Evolutionary conservation across 1,140 invertebrate species (phyloP).

Genomic region (Hetaerina americana): DNA sequence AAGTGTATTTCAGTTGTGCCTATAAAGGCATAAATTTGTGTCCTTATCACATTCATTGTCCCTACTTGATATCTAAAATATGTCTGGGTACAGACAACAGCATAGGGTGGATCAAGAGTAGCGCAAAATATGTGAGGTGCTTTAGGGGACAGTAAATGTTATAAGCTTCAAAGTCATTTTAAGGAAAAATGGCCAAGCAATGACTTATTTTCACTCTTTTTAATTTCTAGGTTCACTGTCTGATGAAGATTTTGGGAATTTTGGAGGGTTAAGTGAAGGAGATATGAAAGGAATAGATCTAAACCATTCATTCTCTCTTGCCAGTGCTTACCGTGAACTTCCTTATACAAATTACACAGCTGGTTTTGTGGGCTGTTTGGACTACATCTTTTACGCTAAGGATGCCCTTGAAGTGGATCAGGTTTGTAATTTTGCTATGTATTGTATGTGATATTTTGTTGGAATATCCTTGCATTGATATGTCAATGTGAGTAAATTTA

Average conservation of each 20-base stretch:
- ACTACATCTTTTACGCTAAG: slow-evolving; percentile 81
- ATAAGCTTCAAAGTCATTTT: background rate
- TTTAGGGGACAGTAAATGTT: background rate
- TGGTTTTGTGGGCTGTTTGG: slow-evolving; percentile 73
- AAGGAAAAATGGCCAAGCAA: background rate
- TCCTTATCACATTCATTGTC: too few species aligned
- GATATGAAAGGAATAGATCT: slow-evolving; percentile 37
- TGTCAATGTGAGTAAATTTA: too few species aligned
- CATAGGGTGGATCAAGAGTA: too few species aligned
- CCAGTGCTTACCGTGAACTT: slow-evolving; percentile 60
- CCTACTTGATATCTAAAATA: too few species aligned
- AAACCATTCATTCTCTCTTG: slow-evolving; percentile 45
- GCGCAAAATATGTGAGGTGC: too few species aligned
- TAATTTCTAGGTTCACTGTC: slow-evolving; percentile 11
- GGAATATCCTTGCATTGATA: too few species aligned
- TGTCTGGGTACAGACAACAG: too few species aligned
- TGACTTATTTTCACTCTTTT: slow-evolving; percentile 7
- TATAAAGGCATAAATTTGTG: too few species aligned
- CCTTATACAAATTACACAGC: slow-evolving; percentile 75
- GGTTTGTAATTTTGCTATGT: too few species aligned
- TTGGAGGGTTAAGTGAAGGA: slow-evolving; percentile 44
- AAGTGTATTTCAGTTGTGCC: too few species aligned
- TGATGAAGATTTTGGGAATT: slow-evolving; percentile 20
- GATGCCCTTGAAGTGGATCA: slow-evolving; percentile 46
- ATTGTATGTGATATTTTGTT: too few species aligned